phyloP scores from a whole-genome alignment of 2,888 invertebrate genomes.

The Eristalis arbustorum region DNA sequence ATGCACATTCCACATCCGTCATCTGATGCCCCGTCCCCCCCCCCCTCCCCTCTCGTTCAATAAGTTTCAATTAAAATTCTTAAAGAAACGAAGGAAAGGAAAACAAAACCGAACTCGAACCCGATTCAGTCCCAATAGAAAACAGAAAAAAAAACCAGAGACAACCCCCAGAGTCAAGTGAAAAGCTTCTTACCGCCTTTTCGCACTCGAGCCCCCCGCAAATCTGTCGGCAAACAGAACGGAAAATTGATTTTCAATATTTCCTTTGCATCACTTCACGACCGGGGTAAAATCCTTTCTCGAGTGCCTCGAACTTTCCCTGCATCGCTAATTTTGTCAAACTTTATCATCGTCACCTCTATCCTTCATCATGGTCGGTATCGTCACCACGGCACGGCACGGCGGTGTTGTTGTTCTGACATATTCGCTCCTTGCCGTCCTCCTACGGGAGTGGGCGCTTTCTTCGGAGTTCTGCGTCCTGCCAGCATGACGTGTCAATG shows the following conservation, averaged over 20 bases:
- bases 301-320: constrained; percentile 61
- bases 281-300: constrained; percentile 53
- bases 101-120: constrained; percentile 30
- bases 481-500: constrained; percentile 38
- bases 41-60: too few relatives aligned
- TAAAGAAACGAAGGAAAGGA: constrained; percentile 10
- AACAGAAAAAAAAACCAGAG: background rate
- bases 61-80: constrained; percentile 69
- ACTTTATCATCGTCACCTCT: constrained; percentile 68
- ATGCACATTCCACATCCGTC: constrained; percentile 36
- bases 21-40: constrained; percentile 24
- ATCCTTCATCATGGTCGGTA: constrained; percentile 48
- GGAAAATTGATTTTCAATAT: constrained; percentile 68
- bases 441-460: constrained; percentile 26
- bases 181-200: constrained; percentile 40
- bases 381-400: constrained; percentile 34
- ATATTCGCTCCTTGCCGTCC: constrained; percentile 17
- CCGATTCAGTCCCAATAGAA: constrained; percentile 6
- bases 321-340: constrained; percentile 71
- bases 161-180: background rate
- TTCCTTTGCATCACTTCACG: constrained; percentile 6
- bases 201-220: background rate
- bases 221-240: constrained; percentile 42
- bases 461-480: constrained; percentile 24
- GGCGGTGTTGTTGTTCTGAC: constrained; percentile 44